Evolutionary conservation across 2,797 vertebrate species (phyloP).

Genomic region (Alcedo quadribrachys): DNA sequence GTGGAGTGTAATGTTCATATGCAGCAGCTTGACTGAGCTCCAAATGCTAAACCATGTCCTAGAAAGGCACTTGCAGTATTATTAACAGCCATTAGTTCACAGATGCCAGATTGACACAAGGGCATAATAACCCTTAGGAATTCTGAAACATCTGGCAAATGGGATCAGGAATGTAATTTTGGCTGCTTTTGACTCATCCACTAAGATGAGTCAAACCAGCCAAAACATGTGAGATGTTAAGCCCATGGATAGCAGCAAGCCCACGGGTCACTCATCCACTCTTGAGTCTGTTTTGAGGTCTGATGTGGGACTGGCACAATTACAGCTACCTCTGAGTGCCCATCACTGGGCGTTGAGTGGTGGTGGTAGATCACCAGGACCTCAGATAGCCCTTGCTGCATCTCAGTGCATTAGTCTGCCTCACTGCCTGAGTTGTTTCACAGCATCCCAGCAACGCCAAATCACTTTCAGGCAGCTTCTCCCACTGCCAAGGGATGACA

Average conservation of each 20-base stretch:
- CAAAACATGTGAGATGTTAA: too few species aligned
- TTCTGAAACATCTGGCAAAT: constrained; percentile 57
- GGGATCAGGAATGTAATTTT: constrained; percentile 29
- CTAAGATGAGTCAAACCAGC: neutral
- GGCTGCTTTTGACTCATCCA: neutral
- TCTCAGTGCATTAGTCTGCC: neutral
- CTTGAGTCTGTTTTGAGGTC: neutral
- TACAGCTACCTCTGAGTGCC: neutral
- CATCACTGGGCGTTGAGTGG: neutral
- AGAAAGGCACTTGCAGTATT: constrained; percentile 52
- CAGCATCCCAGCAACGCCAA: neutral
- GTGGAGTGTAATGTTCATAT: constrained; percentile 19
- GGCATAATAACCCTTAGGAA: constrained; percentile 31
- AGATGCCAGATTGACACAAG: constrained; percentile 47
- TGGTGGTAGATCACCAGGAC: neutral
- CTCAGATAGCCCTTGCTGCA: neutral
- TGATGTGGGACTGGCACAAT: neutral
- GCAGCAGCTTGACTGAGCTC: constrained; percentile 44
- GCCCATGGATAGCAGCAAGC: too few species aligned
- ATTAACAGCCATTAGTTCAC: constrained; percentile 46
- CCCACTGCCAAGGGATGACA: neutral
- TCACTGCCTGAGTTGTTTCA: neutral
- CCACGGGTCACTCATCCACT: too few species aligned
- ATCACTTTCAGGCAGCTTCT: neutral
- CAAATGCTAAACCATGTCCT: constrained; percentile 42